Percentiles rank a stretch among this genome's conserved stretches.
These are phyloP conservation scores for Proterorhinus semilunaris DNA, from an alignment of 2,113 vertebrate species.

Conservation along the genomic window DNA sequence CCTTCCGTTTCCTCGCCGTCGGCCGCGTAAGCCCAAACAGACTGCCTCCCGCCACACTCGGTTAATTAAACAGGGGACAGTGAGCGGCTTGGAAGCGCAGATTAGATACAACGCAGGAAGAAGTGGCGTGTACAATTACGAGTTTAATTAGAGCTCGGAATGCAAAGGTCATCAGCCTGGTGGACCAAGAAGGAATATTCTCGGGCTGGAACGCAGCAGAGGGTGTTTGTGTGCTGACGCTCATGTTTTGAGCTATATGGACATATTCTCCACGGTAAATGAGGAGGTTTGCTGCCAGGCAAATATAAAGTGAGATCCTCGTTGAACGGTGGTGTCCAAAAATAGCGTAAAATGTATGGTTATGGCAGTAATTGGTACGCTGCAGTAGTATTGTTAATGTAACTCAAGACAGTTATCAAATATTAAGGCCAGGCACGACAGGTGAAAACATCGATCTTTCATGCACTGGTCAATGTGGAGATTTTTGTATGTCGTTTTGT, in stretches of 20 bases:
- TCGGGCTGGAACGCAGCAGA: background rate
- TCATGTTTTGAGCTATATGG: background rate
- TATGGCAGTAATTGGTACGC: too few species aligned
- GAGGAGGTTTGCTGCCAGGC: too few species aligned
- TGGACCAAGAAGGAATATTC: conserved; percentile 27
- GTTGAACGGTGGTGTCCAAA: background rate
- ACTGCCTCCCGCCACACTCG: conserved; percentile 24
- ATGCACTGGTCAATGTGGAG: too few species aligned
- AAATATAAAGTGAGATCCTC: background rate
- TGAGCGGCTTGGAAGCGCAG: conserved; percentile 52
- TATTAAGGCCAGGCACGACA: too few species aligned
- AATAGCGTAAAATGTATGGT: too few species aligned
- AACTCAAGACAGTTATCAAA: too few species aligned
- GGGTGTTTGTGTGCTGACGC: background rate
- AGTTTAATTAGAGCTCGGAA: conserved; percentile 63
- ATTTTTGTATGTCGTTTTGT: too few species aligned
- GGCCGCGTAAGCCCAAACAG: conserved; percentile 6
- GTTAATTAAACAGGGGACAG: conserved; percentile 56
- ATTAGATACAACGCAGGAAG: conserved; percentile 59
- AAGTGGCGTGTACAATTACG: conserved; percentile 54
- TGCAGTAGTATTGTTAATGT: too few species aligned
- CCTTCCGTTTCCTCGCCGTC: background rate
- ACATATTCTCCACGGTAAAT: too few species aligned
- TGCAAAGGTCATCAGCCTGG: conserved; percentile 60
- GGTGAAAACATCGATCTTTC: too few species aligned